Evolutionary conservation across 2,888 invertebrate species (phyloP).

Genomic region (Chloroclystis v-ata): DNA sequence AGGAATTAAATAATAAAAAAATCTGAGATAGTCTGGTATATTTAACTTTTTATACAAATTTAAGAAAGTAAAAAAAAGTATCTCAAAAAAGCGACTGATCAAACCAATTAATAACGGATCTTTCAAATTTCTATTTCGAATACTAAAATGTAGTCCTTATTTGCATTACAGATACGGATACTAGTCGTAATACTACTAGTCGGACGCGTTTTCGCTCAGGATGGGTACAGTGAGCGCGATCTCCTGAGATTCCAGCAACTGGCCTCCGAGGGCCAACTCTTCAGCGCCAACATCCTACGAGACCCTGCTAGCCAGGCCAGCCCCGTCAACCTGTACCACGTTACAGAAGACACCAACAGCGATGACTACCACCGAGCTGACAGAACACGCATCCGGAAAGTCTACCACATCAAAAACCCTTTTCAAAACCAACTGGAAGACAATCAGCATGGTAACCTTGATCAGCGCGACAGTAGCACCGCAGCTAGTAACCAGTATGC

Average conservation of each 20-base stretch:
- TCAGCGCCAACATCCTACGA: slow-evolving; percentile 52
- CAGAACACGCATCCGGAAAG: slow-evolving; percentile 53
- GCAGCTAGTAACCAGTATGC: slow-evolving; percentile 74
- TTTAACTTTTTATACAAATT: not conserved
- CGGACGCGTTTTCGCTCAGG: slow-evolving; percentile 55
- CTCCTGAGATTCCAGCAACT: slow-evolving; percentile 57
- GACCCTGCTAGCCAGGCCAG: slow-evolving; percentile 54
- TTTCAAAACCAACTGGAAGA: slow-evolving; percentile 58
- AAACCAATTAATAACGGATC: slow-evolving; percentile 7
- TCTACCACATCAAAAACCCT: slow-evolving; percentile 68
- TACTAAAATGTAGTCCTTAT: slow-evolving; percentile 9
- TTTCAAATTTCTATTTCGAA: slow-evolving; percentile 26
- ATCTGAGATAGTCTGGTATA: too few species aligned
- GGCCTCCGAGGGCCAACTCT: slow-evolving; percentile 52
- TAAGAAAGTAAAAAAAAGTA: too few species aligned
- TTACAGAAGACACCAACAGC: slow-evolving; percentile 52
- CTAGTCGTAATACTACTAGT: slow-evolving; percentile 60
- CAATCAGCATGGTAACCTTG: slow-evolving; percentile 38
- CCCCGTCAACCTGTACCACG: slow-evolving; percentile 52
- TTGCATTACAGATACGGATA: slow-evolving; percentile 68
- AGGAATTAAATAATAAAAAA: too few species aligned
- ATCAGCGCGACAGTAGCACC: slow-evolving; percentile 55
- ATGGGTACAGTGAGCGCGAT: slow-evolving; percentile 62
- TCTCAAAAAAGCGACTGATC: not conserved
- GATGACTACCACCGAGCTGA: slow-evolving; percentile 53